A percentile compares a stretch with the other conserved stretches of the same genome.
Evolutionary conservation across 2,113 vertebrate genomes (phyloP).

Genomic region (Alectura lathami): DNA sequence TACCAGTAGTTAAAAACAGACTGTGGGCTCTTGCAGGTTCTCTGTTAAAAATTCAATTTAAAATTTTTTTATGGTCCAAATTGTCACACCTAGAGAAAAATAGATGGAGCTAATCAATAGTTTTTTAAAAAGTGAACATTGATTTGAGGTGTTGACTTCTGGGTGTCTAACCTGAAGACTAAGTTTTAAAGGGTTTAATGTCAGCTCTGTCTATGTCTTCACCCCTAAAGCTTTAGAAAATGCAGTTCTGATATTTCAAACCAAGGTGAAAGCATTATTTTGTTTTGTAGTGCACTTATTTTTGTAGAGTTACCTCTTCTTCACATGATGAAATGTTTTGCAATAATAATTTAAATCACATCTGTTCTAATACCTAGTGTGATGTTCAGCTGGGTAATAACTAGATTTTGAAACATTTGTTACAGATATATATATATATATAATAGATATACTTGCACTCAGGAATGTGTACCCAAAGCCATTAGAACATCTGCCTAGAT

Average conservation of each 20-base stretch:
- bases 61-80: background rate
- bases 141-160: background rate
- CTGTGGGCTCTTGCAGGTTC: background rate
- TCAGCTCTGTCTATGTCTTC: background rate
- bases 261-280: background rate
- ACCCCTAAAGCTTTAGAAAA: background rate
- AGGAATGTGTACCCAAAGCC: background rate
- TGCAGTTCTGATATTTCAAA: background rate
- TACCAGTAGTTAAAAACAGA: background rate
- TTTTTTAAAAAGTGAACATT: background rate
- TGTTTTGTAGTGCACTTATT: background rate
- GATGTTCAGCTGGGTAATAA: background rate
- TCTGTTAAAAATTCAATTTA: background rate
- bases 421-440: background rate
- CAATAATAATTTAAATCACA: background rate
- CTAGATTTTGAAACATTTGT: background rate
- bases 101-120: background rate
- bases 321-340: background rate
- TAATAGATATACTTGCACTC: background rate
- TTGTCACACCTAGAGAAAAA: background rate
- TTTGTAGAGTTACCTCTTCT: background rate
- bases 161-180: background rate
- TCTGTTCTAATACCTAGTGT: background rate
- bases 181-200: background rate
- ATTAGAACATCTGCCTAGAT: background rate